Conservation (phyloP, 2,888 invertebrate genomes). For the Dioctria rufipes region DNA sequence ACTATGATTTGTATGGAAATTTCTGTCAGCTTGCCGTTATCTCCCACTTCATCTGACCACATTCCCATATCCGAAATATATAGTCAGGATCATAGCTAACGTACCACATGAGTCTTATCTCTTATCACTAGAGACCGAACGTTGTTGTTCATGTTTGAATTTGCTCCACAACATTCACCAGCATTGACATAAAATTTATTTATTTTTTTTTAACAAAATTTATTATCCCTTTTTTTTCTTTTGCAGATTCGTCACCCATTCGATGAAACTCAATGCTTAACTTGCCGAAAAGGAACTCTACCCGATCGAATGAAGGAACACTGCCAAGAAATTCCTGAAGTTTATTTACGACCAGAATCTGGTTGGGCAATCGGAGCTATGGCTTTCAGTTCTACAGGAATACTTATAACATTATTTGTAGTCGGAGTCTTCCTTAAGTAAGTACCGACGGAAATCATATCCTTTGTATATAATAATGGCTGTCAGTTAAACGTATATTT, state of each 20-base stretch:
- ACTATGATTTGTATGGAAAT: too few relatives aligned
- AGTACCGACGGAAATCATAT: slow-evolving; percentile 56
- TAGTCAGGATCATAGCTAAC: too few relatives aligned
- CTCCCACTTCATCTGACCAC: too few relatives aligned
- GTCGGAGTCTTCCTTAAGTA: slow-evolving; percentile 82
- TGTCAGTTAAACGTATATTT: slow-evolving; percentile 12
- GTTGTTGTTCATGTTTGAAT: too few relatives aligned
- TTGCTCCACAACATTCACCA: too few relatives aligned
- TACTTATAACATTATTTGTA: slow-evolving; percentile 85
- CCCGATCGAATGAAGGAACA: slow-evolving; percentile 83
- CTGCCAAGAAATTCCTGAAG: slow-evolving; percentile 86
- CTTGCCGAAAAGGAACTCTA: slow-evolving; percentile 87
- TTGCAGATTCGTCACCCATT: slow-evolving; percentile 83
- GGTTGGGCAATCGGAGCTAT: slow-evolving; percentile 95
- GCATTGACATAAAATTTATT: not conserved
- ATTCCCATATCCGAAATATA: too few relatives aligned
- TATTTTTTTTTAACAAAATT: too few relatives aligned
- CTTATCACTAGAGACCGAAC: too few relatives aligned
- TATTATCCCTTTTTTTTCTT: slow-evolving; percentile 40
- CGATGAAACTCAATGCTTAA: slow-evolving; percentile 87
- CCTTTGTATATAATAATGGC: not conserved
- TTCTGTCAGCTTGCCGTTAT: too few relatives aligned
- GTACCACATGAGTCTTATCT: too few relatives aligned
- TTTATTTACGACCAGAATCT: slow-evolving; percentile 85
- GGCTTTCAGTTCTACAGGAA: slow-evolving; percentile 89